A percentile compares a stretch with the other conserved stretches of the same genome.
These are phyloP conservation scores for Siniperca knerii DNA, from an alignment of 2,113 vertebrate species.

Conservation along the genomic window DNA sequence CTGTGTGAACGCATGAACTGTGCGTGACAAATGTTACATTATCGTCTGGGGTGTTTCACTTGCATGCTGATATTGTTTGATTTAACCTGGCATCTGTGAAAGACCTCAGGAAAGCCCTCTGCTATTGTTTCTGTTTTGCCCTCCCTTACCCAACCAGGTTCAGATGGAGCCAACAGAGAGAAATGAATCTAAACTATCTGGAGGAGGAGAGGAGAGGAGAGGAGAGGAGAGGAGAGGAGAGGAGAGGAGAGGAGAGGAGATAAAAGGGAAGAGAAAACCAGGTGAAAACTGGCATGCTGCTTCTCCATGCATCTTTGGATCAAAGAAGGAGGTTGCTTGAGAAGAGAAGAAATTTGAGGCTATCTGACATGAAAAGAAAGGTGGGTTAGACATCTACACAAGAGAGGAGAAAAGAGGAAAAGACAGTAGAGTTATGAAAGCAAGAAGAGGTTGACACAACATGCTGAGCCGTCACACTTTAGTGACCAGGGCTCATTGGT, in stretches of 20 bases:
- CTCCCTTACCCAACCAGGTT: constrained; percentile 25
- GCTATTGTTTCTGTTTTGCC: constrained; percentile 49
- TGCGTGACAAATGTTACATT: constrained; percentile 67
- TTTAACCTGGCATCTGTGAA: constrained; percentile 68
- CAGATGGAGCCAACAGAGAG: constrained; percentile 58
- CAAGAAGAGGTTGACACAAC: constrained; percentile 33
- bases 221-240: not conserved
- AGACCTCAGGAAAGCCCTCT: constrained; percentile 60
- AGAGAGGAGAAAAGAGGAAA: constrained; percentile 17
- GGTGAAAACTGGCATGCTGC: constrained; percentile 27
- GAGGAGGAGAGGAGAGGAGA: not conserved
- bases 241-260: not conserved
- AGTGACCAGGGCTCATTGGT: constrained; percentile 32
- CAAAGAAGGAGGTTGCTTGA: constrained; percentile 30
- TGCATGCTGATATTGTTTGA: constrained; percentile 70
- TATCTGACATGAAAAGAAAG: constrained; percentile 32
- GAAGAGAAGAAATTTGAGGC: constrained; percentile 9
- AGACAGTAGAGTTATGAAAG: constrained; percentile 5
- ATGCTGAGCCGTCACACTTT: constrained; percentile 59
- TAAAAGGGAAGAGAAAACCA: not conserved
- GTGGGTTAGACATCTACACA: constrained; percentile 23
- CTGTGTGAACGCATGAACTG: constrained; percentile 56
- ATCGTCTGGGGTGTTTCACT: constrained; percentile 67
- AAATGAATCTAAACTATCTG: constrained; percentile 45
- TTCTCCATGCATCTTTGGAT: constrained; percentile 37